Evolutionary conservation across 53 echinoderm and acorn worm species (phyloP), one percentile per base, ranked within the genome.

Genomic region (Apostichopus leukothele): DNA sequence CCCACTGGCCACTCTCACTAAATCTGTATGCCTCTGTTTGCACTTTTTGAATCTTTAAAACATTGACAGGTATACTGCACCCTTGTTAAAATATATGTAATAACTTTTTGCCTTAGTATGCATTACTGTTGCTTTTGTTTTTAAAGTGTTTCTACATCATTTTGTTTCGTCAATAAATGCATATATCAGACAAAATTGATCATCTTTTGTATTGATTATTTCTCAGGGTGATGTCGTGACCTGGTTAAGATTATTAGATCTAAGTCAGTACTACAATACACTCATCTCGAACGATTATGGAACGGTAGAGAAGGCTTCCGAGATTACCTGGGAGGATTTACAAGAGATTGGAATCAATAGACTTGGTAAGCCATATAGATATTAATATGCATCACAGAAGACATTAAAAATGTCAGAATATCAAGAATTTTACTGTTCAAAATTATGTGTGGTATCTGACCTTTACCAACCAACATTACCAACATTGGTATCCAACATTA

Each of bases 311-410:
- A 80, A 76, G 50, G 90, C 92, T 1, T 75, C 88, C 1, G 93
- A 95, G 22, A 91, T 96, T 11, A 96, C 94, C 3, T 99, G 99
- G 99, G 95, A 98, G 76, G 95, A 98, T 79, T 89, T 95, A 4
- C 99, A 99, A 74, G 99, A 98, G 25, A 98, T 98, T 75, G 96
- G 99, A 75, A 96, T 98, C 76, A 93, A 90, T 25, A 96, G 88
- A 71, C 89, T 98, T 79, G 99, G 96, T 96, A 88, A 86, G 91
- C 57, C 53, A 7, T 61, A 12, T 13, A 63, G 12, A 63, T 16
- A 39, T 39, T 39, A 39, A 39, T 39, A 39, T 39, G 39, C 3
- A 39, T 39, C 3, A 39, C 39, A 39, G 39, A 39, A 39, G 39
- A 39, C 39, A 39, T 39, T 39, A 39, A 39, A 39, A 39, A 39